Evolutionary conservation across 2,888 invertebrate genomes (phyloP).

Genomic region (Chironomus tentans): DNA sequence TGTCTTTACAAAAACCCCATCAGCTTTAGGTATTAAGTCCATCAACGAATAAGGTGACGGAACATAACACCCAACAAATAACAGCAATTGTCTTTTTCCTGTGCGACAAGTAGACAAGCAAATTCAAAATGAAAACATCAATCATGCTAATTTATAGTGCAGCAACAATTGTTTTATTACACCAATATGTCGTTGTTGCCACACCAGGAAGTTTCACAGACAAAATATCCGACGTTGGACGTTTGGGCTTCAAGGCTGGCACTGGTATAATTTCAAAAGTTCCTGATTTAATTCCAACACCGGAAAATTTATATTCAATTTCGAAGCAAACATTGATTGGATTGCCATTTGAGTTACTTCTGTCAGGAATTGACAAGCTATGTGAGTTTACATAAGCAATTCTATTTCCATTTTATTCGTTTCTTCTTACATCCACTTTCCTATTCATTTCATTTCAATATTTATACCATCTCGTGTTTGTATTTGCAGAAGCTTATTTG

Average conservation of each 20-base stretch:
- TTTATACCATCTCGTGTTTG: background rate
- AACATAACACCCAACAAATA: background rate
- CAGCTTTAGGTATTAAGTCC: too few species aligned
- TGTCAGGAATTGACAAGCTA: conserved; percentile 21
- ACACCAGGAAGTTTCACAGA: background rate
- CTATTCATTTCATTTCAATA: too few species aligned
- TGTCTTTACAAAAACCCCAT: too few species aligned
- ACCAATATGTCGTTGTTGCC: background rate
- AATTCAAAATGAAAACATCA: conserved; percentile 20
- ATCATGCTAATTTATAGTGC: conserved; percentile 1
- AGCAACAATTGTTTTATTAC: background rate
- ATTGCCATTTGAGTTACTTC: conserved; percentile 25
- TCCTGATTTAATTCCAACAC: conserved; percentile 27
- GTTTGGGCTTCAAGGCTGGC: background rate
- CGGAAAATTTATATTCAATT: conserved; percentile 25
- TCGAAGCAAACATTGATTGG: conserved; percentile 28
- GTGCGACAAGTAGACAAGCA: background rate
- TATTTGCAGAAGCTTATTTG: background rate
- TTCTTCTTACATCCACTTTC: background rate
- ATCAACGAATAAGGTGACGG: too few species aligned
- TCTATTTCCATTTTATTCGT: background rate
- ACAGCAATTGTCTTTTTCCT: background rate
- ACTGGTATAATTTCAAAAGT: background rate
- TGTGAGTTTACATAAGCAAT: conserved; percentile 2
- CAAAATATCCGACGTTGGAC: background rate